phyloP scores from a whole-genome alignment of 2,113 vertebrate genomes.

The Macrotis lagotis region DNA sequence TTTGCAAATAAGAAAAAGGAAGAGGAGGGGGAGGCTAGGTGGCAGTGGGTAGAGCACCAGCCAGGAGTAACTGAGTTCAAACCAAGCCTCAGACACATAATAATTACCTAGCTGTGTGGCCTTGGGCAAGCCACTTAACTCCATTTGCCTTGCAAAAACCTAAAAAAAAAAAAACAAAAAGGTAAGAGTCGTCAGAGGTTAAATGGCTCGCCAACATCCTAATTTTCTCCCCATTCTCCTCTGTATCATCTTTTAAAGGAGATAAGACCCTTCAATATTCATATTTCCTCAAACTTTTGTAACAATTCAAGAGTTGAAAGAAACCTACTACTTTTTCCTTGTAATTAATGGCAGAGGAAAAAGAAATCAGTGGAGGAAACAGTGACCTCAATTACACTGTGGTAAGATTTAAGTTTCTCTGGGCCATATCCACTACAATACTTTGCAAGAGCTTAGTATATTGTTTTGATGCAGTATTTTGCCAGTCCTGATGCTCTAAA shows the following conservation, averaged over 20 bases:
- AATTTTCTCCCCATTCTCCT: neutral
- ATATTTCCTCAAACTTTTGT: neutral
- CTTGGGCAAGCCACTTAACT: no score
- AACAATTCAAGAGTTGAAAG: neutral
- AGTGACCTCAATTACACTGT: neutral
- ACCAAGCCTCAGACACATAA: no score
- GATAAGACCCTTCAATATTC: neutral
- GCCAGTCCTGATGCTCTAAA: neutral
- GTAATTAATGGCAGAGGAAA: neutral
- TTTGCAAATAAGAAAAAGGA: conserved; percentile 25
- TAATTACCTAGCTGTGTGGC: no score
- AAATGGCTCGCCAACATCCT: conserved; percentile 10
- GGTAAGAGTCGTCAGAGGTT: no score
- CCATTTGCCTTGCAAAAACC: no score
- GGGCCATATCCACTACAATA: neutral
- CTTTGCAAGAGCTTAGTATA: neutral
- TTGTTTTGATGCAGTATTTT: neutral
- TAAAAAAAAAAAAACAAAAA: no score
- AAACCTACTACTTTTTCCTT: neutral
- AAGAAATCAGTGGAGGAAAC: neutral
- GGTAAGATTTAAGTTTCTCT: neutral
- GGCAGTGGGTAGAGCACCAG: no score
- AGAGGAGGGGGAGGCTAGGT: no score
- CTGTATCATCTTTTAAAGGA: neutral
- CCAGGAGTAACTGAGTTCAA: no score